Conservation (phyloP, 1,140 invertebrate genomes). For the Formica exsecta region DNA sequence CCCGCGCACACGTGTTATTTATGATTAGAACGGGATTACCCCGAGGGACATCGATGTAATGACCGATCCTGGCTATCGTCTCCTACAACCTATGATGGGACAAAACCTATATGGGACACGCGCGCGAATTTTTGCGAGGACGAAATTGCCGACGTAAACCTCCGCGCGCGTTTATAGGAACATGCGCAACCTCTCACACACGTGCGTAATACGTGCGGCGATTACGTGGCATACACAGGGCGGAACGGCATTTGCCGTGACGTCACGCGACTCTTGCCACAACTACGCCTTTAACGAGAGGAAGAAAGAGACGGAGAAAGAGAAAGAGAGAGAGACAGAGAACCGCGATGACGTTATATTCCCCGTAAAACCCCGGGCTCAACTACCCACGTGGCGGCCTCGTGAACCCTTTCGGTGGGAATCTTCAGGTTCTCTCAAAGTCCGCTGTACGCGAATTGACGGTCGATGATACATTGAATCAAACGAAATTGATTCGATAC, state of each 20-base stretch:
- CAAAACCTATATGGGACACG: slow-evolving; percentile 37
- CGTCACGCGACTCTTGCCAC: slow-evolving; percentile 56
- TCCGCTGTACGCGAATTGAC: slow-evolving; percentile 22
- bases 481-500: slow-evolving; percentile 22
- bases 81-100: background rate
- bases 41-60: slow-evolving; percentile 47
- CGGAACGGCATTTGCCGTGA: slow-evolving; percentile 48
- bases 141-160: slow-evolving; percentile 69
- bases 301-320: background rate
- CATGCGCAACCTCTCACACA: slow-evolving; percentile 14
- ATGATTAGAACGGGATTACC: slow-evolving; percentile 60
- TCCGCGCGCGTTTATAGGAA: slow-evolving; percentile 37
- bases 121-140: slow-evolving; percentile 35
- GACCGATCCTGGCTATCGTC: slow-evolving; percentile 37
- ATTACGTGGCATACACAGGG: slow-evolving; percentile 51
- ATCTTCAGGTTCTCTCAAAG: slow-evolving; percentile 41
- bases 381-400: slow-evolving; percentile 7
- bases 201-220: slow-evolving; percentile 26
- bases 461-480: background rate
- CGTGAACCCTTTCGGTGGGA: slow-evolving; percentile 45
- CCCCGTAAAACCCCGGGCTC: slow-evolving; percentile 57
- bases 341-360: slow-evolving; percentile 66
- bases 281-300: slow-evolving; percentile 55
- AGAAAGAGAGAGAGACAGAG: background rate
- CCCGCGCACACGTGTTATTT: slow-evolving; percentile 52